Percentiles rank a stretch among this genome's conserved stretches.
Conservation (phyloP, 2,113 vertebrate species). For the Thalassarche chlororhynchos region DNA sequence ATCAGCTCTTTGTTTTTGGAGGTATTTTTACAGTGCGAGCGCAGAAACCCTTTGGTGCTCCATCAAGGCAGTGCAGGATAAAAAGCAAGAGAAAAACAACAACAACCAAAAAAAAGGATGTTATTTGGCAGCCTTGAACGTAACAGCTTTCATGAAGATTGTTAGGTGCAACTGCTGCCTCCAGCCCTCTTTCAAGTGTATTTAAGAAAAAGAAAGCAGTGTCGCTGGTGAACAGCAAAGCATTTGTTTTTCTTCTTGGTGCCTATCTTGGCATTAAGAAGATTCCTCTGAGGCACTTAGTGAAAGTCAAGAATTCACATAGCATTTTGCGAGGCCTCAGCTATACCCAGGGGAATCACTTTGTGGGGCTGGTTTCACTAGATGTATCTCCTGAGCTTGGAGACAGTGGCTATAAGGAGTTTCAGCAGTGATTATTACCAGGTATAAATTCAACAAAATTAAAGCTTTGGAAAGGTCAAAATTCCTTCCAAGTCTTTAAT, state of each 20-base stretch:
- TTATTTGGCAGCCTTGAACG: background rate
- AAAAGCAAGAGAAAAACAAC: background rate
- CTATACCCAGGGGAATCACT: background rate
- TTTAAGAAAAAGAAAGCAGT: slow-evolving; percentile 18
- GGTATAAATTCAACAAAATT: slow-evolving; percentile 19
- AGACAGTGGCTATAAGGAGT: background rate
- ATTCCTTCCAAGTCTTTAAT: slow-evolving; percentile 34
- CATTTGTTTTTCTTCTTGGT: background rate
- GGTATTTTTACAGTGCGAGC: background rate
- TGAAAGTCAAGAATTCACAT: slow-evolving; percentile 1
- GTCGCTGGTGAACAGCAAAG: background rate
- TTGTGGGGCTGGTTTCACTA: slow-evolving; percentile 7
- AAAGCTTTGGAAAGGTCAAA: slow-evolving; percentile 34
- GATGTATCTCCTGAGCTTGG: background rate
- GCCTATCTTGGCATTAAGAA: background rate
- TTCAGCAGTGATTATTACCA: slow-evolving; percentile 6
- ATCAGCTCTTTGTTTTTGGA: background rate
- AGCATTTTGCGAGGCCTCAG: background rate
- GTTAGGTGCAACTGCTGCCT: slow-evolving; percentile 1
- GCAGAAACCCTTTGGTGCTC: background rate
- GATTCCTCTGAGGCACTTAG: background rate
- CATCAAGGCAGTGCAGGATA: background rate
- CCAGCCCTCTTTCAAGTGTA: background rate
- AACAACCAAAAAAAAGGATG: background rate
- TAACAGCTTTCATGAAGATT: slow-evolving; percentile 24